phyloP scores from a whole-genome alignment of 2,888 invertebrate genomes.

The Tetanocera ferruginea region DNA sequence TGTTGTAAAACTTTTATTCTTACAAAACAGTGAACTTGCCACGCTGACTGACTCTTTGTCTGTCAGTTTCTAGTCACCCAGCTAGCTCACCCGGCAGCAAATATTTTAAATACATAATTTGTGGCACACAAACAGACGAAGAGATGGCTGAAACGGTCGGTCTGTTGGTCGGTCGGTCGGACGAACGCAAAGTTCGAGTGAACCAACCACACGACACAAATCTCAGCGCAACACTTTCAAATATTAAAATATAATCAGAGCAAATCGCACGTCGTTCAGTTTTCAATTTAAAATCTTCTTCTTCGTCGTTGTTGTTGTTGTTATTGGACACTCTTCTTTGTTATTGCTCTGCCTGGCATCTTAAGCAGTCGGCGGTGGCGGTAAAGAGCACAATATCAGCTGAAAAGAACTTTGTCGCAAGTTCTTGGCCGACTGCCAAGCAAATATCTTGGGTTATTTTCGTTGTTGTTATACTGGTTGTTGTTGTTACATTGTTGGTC shows the following conservation, averaged over 20 bases:
- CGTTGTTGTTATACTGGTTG: not conserved
- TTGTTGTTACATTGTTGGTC: not conserved
- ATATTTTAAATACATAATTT: not conserved
- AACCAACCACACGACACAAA: constrained; percentile 21
- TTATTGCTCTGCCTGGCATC: not conserved
- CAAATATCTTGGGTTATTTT: not conserved
- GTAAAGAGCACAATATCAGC: not conserved
- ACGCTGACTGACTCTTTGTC: not conserved
- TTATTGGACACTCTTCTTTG: not conserved
- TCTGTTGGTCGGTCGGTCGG: not conserved
- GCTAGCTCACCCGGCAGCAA: not conserved
- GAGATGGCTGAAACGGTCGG: not conserved
- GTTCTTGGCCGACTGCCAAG: not conserved
- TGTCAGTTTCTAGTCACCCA: not conserved
- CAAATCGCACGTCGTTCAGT: constrained; percentile 13
- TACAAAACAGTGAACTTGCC: not conserved
- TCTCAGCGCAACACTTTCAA: constrained; percentile 7
- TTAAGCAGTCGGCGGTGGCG: not conserved
- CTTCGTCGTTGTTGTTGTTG: too few species aligned
- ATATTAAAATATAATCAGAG: constrained; percentile 28
- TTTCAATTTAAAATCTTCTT: constrained; percentile 8
- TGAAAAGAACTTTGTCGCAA: constrained; percentile 18
- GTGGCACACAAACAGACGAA: not conserved
- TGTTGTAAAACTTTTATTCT: not conserved
- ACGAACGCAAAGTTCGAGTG: not conserved